Base-by-base conservation (phyloP, 1,140 invertebrate genomes). In the Drosophila pruinosa region DNA sequence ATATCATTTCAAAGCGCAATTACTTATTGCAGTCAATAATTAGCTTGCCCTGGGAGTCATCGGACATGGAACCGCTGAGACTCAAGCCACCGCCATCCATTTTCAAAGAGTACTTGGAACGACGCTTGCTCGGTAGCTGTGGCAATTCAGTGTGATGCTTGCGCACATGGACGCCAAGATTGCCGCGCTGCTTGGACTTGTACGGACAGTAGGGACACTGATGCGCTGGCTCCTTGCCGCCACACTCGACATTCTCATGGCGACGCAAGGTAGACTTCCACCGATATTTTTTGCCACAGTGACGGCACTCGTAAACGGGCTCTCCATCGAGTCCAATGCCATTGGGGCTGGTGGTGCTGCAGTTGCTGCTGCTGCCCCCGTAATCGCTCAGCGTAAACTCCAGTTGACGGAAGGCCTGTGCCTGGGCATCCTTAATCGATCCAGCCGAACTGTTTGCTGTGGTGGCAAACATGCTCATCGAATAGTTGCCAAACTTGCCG, bases 161-260 rank as follows among this genome's bases (percentile, higher is more conserved):
- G 50, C 95, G 93, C 53, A 95, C 94, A 83, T 96, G 95, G 26
- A 96, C 95, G 34, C 95, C 95, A 0, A 96, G 92, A 91, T 96
- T 96, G 67, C 95, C 95, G 15, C 95, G 93, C 78, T 96, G 95
- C 80, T 96, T 95, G 19, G 95, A 95, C 70, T 93, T 94, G 91
- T 96, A 96, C 0, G 95, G 93, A 89, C 96, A 97, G 74, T 96
- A 94, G 4, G 96, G 95, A 72, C 96, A 97, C 67, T 96, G 94
- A 91, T 96, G 96, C 5, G 95, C 93, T 1, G 95, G 95, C 64
- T 96, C 95, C 90, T 97, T 96, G 54, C 96, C 96, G 8, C 96
- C 96, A 89, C 96, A 97, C 90, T 97, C 96, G 56, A 96, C 96
- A 90, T 94, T 95, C 90, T 96, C 95, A 91, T 97, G 96, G 6